Conservation (phyloP, 2,113 vertebrate genomes). For the Polyodon spathula region DNA sequence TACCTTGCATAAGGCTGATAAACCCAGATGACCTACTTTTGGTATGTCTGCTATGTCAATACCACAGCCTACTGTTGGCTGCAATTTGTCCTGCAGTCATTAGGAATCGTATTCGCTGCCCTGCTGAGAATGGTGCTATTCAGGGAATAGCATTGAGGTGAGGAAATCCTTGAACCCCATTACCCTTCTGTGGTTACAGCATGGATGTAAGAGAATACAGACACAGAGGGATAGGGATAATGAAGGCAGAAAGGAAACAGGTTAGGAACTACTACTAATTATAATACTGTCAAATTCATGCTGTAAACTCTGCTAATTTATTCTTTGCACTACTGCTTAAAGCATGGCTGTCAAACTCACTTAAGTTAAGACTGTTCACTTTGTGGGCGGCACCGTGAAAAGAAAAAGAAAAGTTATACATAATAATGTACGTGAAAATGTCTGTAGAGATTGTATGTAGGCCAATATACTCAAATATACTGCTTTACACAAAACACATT, state of each 20-base stretch:
- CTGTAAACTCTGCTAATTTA: too few relatives aligned
- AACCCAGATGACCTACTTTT: constrained; percentile 14
- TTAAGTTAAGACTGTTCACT: too few relatives aligned
- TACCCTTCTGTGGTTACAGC: constrained; percentile 9
- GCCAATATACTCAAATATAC: too few relatives aligned
- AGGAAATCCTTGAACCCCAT: constrained; percentile 19
- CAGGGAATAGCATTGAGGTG: constrained; percentile 17
- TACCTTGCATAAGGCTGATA: not conserved
- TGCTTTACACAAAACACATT: too few relatives aligned
- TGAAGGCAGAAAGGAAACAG: not conserved
- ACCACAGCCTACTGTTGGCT: constrained; percentile 10
- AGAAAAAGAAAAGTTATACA: constrained; percentile 21
- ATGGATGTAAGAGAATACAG: not conserved
- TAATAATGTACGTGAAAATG: too few relatives aligned
- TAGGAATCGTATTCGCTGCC: constrained; percentile 22
- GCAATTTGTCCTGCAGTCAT: constrained; percentile 17
- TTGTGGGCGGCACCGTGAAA: too few relatives aligned
- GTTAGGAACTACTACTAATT: too few relatives aligned
- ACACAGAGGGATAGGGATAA: not conserved
- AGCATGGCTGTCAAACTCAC: too few relatives aligned
- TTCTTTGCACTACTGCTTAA: too few relatives aligned
- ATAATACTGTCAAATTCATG: too few relatives aligned
- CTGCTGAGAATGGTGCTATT: constrained; percentile 17
- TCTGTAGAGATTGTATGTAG: too few relatives aligned
- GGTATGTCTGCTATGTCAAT: constrained; percentile 4